Base-by-base conservation (phyloP, 2,797 vertebrate species). In the Australoheros facetus region DNA sequence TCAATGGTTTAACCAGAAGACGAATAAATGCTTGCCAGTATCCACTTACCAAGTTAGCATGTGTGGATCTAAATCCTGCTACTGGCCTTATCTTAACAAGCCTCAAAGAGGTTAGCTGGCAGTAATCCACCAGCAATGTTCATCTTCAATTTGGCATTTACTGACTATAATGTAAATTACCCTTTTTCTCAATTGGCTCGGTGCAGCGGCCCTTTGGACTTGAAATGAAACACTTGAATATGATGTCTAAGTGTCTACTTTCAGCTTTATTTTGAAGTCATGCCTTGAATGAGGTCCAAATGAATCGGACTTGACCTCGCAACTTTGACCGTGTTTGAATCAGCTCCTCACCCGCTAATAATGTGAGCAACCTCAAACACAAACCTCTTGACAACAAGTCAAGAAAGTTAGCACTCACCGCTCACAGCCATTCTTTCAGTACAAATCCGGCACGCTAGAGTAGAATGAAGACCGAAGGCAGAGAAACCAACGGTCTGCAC, bases 261-360 rank as follows among this genome's bases (percentile, higher is more conserved):
- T 79, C 70, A 81, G 57, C 69, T 81, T 71, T 82, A 70, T 85
- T 89, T 84, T 59, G 56, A 85, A 74, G 80, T 79, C 66, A 78
- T 60, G 39, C 37, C 77, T 82, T n/a, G 19, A 34, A 73, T 71
- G 57, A 87, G 75, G 82, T 77, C 76, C 34, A 56, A 54, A 55
- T 54, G 28, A 53, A 56, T 1, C 51, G 77, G 55, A 71, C 16
- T 58, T 17, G 77, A 75, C 66, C n/a, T 54, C 30, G 3, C 53
- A 84, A 26, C n/a, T 66, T 79, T 74, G 58, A 55, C 13, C 56
- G 39, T 19, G 66, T 81, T 53, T 58, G 56, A 7, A 14, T 76
- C 14, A 55, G 34, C 28, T 23, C 77, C 75, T 77, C 70, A 66
- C 5, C 54, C 32, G 54, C 13, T 37, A 17, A 77, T 84, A 42